Base-by-base conservation (phyloP, 2,888 invertebrate genomes). In the Timema cristinae region DNA sequence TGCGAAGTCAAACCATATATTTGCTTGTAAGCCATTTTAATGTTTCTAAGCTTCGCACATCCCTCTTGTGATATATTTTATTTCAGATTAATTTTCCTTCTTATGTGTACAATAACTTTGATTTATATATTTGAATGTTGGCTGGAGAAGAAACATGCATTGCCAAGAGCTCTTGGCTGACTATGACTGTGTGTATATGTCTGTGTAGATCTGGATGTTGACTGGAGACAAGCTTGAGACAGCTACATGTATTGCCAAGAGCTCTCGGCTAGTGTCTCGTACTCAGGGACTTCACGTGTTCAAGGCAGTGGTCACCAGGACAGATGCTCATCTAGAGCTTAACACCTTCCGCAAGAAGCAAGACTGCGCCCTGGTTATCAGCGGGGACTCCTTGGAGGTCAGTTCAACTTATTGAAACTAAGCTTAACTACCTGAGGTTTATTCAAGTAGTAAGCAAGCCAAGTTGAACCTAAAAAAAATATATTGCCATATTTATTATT, bases 221-320 rank as follows among this genome's bases (percentile, higher is more conserved):
- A 91, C 91, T 6, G 88, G 88, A 7, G 91, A 91, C 79, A 91
- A 90, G 83, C 81, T 98, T 75, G 99, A 99, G 85, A 99, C 99
- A 0, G 99, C 99, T 0, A 93, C 95, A 50, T 98, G 98, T 81
- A 99, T 99, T 79, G 98, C 99, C 2, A 98, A 98, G 81, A 98
- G 98, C 79, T 93, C 97, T 6, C 90, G 94, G 77, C 86, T 99
- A 71, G 94, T 96, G 70, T 90, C 93, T 0, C 87, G 92, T 61
- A 90, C 90, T 68, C 95, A 96, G 82, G 90, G 91, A 83, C 85
- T 93, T 48, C 90, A 92, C 80, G 87, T 91, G 32, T 90, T 94
- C 78, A 88, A 89, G 76, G 86, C 89, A 32, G 91, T 93, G 6
- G 85, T 86, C 6, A 90, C 89, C 67, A 83, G 86, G 73, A 84